phyloP scores from a whole-genome alignment of 1,140 invertebrate species.

The Rhopalosiphum padi region DNA sequence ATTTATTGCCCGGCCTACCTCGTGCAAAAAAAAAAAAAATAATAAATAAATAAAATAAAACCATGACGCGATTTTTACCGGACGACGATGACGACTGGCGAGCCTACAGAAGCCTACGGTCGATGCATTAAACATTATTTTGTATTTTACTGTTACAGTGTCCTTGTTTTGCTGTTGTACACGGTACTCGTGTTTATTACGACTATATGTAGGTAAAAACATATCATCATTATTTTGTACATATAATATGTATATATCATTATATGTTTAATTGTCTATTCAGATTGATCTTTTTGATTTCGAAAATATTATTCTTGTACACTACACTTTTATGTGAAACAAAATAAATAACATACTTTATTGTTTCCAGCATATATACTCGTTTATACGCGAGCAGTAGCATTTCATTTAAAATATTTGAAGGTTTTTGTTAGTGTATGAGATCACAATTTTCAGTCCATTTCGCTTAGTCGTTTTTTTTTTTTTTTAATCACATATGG shows the following conservation, averaged over 20 bases:
- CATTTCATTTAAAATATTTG: neutral
- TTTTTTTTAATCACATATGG: neutral
- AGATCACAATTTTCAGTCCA: neutral
- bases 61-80: neutral
- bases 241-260: neutral
- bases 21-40: slow-evolving; percentile 20
- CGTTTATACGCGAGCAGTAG: neutral
- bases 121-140: slow-evolving; percentile 39
- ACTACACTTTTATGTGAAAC: too few species aligned
- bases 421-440: neutral
- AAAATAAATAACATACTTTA: too few species aligned
- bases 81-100: neutral
- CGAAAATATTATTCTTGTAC: neutral
- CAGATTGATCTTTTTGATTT: neutral
- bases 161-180: slow-evolving; percentile 35
- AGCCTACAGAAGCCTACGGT: neutral
- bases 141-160: neutral
- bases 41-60: neutral
- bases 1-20: slow-evolving; percentile 38
- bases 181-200: neutral
- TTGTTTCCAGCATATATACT: neutral
- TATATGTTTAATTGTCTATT: neutral
- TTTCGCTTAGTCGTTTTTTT: neutral
- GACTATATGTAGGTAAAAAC: neutral
- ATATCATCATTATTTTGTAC: neutral